phyloP scores from a whole-genome alignment of 2,888 invertebrate genomes.

The Bembecia ichneumoniformis region DNA sequence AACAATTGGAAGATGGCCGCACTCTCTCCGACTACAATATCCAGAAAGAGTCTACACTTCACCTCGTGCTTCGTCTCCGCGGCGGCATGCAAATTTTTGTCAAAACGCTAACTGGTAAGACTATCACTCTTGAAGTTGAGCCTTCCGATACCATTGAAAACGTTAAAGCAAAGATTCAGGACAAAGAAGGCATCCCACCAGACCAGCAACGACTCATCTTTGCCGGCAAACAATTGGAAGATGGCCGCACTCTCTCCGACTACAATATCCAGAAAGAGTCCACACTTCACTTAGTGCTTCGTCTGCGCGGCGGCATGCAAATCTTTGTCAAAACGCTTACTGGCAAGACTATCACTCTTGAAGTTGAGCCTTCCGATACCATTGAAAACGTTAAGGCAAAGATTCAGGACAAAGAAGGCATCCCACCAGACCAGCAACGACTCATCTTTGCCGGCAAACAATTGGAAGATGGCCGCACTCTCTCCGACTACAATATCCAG shows the following conservation, averaged over 20 bases:
- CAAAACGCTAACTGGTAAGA: slow-evolving; percentile 43
- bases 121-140: slow-evolving; percentile 43
- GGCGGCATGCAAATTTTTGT: slow-evolving; percentile 58
- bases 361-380: slow-evolving; percentile 13
- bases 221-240: slow-evolving; percentile 14
- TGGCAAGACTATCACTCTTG: slow-evolving; percentile 14
- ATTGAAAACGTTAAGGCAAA: slow-evolving; percentile 16
- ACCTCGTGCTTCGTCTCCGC: slow-evolving; percentile 38
- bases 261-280: slow-evolving; percentile 16
- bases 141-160: slow-evolving; percentile 23
- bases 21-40: slow-evolving; percentile 46
- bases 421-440: slow-evolving; percentile 14
- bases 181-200: slow-evolving; percentile 15
- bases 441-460: slow-evolving; percentile 15
- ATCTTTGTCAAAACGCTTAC: slow-evolving; percentile 15
- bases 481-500: slow-evolving; percentile 15
- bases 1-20: slow-evolving; percentile 44
- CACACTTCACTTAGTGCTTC: slow-evolving; percentile 12
- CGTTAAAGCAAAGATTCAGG: slow-evolving; percentile 15
- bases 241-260: slow-evolving; percentile 14
- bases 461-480: slow-evolving; percentile 13
- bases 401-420: slow-evolving; percentile 15
- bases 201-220: slow-evolving; percentile 14
- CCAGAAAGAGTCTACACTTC: slow-evolving; percentile 43
- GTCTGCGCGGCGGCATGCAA: slow-evolving; percentile 16